Conservation (phyloP, 2,888 invertebrate species). For the Parnassius apollo region DNA sequence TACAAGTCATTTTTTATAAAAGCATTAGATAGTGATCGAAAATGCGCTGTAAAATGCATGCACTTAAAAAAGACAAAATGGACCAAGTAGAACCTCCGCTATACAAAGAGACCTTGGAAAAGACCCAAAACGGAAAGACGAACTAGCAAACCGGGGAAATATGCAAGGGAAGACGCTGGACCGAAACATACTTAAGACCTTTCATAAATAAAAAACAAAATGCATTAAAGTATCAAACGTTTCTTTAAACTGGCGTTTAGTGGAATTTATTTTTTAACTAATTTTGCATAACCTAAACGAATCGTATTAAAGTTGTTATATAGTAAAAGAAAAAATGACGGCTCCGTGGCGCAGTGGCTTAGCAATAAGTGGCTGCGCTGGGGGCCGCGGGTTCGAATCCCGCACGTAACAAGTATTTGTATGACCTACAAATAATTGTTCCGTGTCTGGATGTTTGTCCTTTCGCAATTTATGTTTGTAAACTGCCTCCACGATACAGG, state of each 20-base stretch:
- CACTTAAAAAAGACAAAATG: conserved; percentile 16
- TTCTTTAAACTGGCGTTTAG: conserved; percentile 28
- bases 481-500: too few relatives aligned
- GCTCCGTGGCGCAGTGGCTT: too few relatives aligned
- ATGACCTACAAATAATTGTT: too few relatives aligned
- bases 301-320: too few relatives aligned
- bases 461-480: too few relatives aligned
- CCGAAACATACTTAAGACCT: conserved; percentile 50
- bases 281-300: too few relatives aligned
- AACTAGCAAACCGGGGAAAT: conserved; percentile 31
- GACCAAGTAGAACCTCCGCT: conserved; percentile 40
- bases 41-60: conserved; percentile 12
- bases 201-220: conserved; percentile 48
- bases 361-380: too few relatives aligned
- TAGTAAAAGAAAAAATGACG: background rate
- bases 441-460: too few relatives aligned
- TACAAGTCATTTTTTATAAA: background rate
- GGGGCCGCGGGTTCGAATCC: too few relatives aligned
- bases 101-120: conserved; percentile 43
- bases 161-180: conserved; percentile 58
- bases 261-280: conserved; percentile 27
- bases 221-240: background rate
- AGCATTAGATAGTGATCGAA: conserved; percentile 13
- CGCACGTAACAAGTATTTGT: too few relatives aligned
- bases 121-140: conserved; percentile 49